Base-by-base conservation (phyloP, 2,888 invertebrate genomes). In the Agrochola lychnidis region DNA sequence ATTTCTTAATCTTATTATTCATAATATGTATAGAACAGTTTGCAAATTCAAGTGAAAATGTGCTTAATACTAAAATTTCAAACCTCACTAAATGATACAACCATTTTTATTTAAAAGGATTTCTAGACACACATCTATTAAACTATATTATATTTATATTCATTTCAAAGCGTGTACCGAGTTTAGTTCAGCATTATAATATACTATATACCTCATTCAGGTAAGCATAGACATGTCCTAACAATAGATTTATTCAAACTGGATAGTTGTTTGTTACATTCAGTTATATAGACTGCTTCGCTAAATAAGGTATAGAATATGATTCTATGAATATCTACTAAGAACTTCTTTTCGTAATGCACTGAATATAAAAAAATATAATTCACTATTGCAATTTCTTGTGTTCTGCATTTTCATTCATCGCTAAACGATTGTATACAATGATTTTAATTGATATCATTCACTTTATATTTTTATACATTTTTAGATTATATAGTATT, bases 281-380 rank as follows among this genome's bases (percentile, higher is more conserved):
- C 25, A 69, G 53, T 57, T 57, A 40, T n/a, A 63, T n/a, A 45
- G 62, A 40, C 42, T 64, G 56, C 61, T 78, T 66, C 25, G 48
- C 70, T 79, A 78, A 80, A 80, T 83, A 83, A 83, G 84, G 79
- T 79, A 83, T 78, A 79, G 14, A 77, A 63, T 79, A 70, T 77
- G 53, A 90, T 87, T 90, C 89, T 93, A 93, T 89, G 87, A 91
- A 90, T 87, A 84, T 87, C 86, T 89, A 90, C 89, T 91, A 86
- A 84, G 73, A 87, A 81, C 78, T 88, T 91, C 48, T 77, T 75
- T 90, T 90, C 89, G 90, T 90, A 89, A 91, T 91, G 91, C 89
- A 90, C 90, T 94, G 93, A 93, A 92, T 92, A 95, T 95, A 95
- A 95, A 96, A 96, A 96, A 96, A 96, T 95, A 96, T 93, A 94